Percentiles rank a stretch among this genome's conserved stretches.
Conservation (phyloP, 2,797 vertebrate species). For the Falco columbarius region DNA sequence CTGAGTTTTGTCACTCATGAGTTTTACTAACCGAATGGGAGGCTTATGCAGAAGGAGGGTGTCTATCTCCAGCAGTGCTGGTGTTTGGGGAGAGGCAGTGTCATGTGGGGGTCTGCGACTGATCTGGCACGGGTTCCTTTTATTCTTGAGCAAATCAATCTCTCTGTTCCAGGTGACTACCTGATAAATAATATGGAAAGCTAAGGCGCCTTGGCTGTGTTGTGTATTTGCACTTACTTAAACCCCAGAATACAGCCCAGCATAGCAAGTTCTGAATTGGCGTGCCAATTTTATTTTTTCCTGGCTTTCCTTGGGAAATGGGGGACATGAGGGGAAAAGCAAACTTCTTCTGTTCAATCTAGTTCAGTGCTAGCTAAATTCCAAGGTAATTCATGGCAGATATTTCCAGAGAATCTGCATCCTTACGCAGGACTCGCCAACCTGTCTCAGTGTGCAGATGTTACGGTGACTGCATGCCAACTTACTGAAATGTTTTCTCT, state of each 20-base stretch:
- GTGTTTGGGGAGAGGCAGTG: not conserved
- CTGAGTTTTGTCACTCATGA: not conserved
- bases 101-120: not conserved
- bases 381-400: not conserved
- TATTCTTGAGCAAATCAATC: not conserved
- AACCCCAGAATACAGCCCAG: not conserved
- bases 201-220: not conserved
- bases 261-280: not conserved
- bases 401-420: not conserved
- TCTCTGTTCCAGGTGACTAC: not conserved
- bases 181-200: not conserved
- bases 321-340: fast-evolving
- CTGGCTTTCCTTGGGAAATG: not conserved
- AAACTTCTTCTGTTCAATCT: not conserved
- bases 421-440: not conserved
- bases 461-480: not conserved
- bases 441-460: not conserved
- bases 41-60: not conserved
- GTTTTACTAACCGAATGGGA: not conserved
- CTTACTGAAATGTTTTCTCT: not conserved
- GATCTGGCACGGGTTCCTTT: not conserved
- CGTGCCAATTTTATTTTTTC: not conserved
- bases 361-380: not conserved
- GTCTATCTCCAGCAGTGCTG: too few species aligned
- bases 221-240: not conserved